Conservation (phyloP, 2,888 invertebrate genomes). For the Lycophotia porphyrea region DNA sequence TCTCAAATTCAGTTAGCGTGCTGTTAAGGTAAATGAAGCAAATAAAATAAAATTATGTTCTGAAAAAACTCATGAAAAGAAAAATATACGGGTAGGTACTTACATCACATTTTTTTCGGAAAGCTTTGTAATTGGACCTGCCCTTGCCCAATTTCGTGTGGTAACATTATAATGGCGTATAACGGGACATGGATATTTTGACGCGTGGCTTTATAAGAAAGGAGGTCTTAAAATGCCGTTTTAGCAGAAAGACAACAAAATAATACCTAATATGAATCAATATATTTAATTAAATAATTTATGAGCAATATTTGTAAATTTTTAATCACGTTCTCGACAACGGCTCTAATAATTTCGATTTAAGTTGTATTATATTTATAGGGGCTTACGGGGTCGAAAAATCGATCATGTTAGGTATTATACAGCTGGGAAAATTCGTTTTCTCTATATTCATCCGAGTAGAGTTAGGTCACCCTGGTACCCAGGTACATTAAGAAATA, state of each 20-base stretch:
- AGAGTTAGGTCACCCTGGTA: too few relatives aligned
- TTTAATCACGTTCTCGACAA: neutral
- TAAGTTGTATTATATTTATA: neutral
- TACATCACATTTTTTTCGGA: conserved; percentile 1
- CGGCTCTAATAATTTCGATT: neutral
- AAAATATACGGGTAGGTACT: conserved; percentile 13
- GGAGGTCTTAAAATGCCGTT: neutral
- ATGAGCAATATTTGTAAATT: too few relatives aligned
- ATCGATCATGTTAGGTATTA: neutral
- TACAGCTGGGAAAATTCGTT: neutral
- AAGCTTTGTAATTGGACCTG: conserved; percentile 3
- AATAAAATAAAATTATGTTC: conserved; percentile 23
- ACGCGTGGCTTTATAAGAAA: neutral
- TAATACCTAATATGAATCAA: too few relatives aligned
- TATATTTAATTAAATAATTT: too few relatives aligned
- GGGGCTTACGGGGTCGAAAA: neutral
- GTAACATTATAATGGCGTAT: neutral
- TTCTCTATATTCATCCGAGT: neutral
- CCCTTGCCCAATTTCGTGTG: neutral
- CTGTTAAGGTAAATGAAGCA: conserved; percentile 31
- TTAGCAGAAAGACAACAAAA: neutral
- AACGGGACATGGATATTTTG: neutral
- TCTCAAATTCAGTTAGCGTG: conserved; percentile 27
- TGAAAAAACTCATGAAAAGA: neutral
- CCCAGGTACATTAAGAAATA: too few relatives aligned